Evolutionary conservation across 2,888 invertebrate genomes (phyloP).

Genomic region (Lordiphosa andalusiaca): DNA sequence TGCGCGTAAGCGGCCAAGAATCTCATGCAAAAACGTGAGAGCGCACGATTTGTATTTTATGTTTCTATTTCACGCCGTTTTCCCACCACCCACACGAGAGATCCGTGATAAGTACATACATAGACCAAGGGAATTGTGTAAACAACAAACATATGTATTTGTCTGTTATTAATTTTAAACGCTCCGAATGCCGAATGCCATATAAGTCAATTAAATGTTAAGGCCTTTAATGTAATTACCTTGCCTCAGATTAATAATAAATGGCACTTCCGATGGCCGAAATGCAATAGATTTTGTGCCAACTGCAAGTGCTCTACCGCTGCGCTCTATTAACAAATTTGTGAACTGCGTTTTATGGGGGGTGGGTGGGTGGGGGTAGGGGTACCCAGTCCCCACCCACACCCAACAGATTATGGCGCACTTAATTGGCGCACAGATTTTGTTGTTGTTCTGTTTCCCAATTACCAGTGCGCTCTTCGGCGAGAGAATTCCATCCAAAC

Average conservation of each 20-base stretch:
- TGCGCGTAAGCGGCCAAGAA: conserved; percentile 59
- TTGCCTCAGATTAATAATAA: conserved; percentile 20
- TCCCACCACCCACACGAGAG: conserved; percentile 19
- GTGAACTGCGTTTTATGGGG: conserved; percentile 37
- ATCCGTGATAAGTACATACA: conserved; percentile 25
- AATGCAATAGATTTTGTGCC: conserved; percentile 15
- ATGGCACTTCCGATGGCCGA: conserved; percentile 18
- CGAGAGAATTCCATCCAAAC: conserved; percentile 77
- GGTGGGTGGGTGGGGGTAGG: too few species aligned
- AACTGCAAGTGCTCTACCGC: conserved; percentile 34
- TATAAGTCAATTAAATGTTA: conserved; percentile 36
- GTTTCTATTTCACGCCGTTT: conserved; percentile 23
- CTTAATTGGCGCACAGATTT: conserved; percentile 30
- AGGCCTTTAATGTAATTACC: conserved; percentile 23
- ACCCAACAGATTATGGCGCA: conserved; percentile 47
- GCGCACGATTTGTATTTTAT: conserved; percentile 40
- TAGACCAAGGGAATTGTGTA: conserved; percentile 33
- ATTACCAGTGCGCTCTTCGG: conserved; percentile 50
- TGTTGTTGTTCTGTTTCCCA: conserved; percentile 45
- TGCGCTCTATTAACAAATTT: conserved; percentile 60
- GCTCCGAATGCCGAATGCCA: conserved; percentile 20
- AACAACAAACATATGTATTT: conserved; percentile 52
- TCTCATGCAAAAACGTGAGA: conserved; percentile 70
- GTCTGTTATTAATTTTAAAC: conserved; percentile 36
- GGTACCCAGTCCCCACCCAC: conserved; percentile 38